Conservation (phyloP, 2,113 vertebrate species). For the Mesoclemmys tuberculata region DNA sequence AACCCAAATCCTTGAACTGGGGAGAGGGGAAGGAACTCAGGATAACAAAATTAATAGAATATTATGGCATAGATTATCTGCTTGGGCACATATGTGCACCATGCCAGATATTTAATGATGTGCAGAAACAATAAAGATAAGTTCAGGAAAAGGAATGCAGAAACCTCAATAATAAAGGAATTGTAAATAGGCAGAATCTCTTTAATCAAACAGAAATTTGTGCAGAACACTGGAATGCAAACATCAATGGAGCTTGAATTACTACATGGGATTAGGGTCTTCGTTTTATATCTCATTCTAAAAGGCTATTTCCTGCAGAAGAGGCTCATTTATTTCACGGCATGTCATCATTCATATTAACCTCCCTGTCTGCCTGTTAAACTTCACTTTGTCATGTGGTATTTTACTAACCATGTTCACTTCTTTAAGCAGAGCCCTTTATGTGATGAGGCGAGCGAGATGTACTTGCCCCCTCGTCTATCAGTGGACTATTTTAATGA, state of each 20-base stretch:
- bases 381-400: slow-evolving; percentile 24
- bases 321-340: background rate
- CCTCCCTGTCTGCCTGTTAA: background rate
- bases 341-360: background rate
- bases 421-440: slow-evolving; percentile 79
- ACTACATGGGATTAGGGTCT: background rate
- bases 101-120: background rate
- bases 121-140: background rate
- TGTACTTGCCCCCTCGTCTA: slow-evolving; percentile 78
- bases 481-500: slow-evolving; percentile 83
- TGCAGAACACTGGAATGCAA: background rate
- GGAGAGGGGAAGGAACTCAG: background rate
- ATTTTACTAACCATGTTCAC: slow-evolving; percentile 48
- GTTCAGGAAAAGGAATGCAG: background rate
- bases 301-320: background rate
- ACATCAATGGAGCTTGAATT: background rate
- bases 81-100: background rate
- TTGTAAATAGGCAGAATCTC: background rate
- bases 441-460: slow-evolving; percentile 80
- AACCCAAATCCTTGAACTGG: background rate
- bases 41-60: background rate
- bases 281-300: background rate
- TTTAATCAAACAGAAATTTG: background rate
- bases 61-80: background rate
- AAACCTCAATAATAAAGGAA: background rate